Conservation (phyloP, 2,113 vertebrate genomes). For the Colaptes auratus region DNA sequence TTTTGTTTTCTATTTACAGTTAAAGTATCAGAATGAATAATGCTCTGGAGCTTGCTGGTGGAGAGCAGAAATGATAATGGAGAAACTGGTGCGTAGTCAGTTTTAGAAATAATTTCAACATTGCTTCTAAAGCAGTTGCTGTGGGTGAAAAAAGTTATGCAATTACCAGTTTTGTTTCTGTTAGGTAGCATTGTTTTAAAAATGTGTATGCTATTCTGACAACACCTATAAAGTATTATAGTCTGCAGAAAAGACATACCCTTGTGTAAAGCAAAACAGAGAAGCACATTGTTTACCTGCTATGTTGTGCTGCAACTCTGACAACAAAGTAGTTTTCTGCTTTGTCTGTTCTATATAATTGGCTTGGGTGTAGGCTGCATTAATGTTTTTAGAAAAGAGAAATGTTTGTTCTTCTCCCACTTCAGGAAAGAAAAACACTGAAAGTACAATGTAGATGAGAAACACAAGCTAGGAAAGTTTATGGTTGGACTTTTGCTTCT, state of each 20-base stretch:
- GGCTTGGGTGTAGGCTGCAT: constrained; percentile 47
- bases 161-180: neutral
- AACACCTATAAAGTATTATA: neutral
- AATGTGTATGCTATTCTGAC: neutral
- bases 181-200: neutral
- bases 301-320: neutral
- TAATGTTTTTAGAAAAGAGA: constrained; percentile 1
- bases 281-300: constrained; percentile 1
- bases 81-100: neutral
- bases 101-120: neutral
- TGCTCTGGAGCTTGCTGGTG: neutral
- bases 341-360: constrained; percentile 56
- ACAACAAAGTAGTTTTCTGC: constrained; percentile 32
- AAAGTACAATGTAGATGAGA: neutral
- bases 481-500: neutral
- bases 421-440: constrained; percentile 1
- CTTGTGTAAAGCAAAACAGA: neutral
- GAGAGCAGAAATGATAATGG: neutral
- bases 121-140: neutral
- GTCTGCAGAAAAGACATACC: neutral
- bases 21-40: neutral
- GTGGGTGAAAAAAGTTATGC: neutral
- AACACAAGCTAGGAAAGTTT: neutral
- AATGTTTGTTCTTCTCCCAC: constrained; percentile 34
- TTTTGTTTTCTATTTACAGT: no score